Evolutionary conservation across 2,888 invertebrate genomes (phyloP).

Genomic region (Diadegma fenestrale): DNA sequence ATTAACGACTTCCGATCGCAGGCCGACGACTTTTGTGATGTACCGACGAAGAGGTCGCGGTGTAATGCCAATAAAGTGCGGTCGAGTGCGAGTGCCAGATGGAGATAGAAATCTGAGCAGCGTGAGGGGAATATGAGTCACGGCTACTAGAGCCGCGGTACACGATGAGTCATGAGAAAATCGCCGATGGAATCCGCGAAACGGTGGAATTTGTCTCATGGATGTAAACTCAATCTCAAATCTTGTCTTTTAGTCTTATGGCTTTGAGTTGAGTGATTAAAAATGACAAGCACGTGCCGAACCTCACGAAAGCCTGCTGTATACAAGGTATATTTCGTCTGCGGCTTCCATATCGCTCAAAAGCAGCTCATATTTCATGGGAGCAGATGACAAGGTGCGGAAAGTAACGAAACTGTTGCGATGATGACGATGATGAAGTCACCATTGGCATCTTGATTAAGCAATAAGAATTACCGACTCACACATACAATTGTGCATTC

Average conservation of each 20-base stretch:
- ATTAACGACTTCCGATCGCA: conserved; percentile 1
- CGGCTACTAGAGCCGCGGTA: conserved; percentile 27
- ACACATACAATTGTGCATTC: neutral
- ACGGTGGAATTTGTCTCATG: conserved; percentile 65
- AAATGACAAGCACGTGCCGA: conserved; percentile 46
- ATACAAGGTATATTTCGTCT: neutral
- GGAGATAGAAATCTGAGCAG: conserved; percentile 52
- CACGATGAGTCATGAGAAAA: conserved; percentile 75
- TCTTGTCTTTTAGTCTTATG: conserved; percentile 19
- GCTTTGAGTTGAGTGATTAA: conserved; percentile 18
- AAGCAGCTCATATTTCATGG: neutral
- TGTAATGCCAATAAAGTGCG: conserved; percentile 15
- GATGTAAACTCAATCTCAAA: conserved; percentile 27
- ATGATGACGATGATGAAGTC: conserved; percentile 73
- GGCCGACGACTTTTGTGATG: neutral
- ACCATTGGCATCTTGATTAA: conserved; percentile 73
- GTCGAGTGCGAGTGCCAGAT: conserved; percentile 14
- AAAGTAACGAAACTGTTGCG: conserved; percentile 49
- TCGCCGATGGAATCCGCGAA: conserved; percentile 71
- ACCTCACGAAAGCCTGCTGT: neutral
- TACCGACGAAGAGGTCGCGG: neutral
- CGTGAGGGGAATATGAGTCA: conserved; percentile 71
- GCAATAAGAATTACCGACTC: conserved; percentile 67
- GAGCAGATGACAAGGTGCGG: conserved; percentile 56
- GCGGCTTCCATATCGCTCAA: conserved; percentile 9